A percentile compares a stretch with the other conserved stretches of the same genome.
Conservation (phyloP, 2,888 invertebrate genomes). For the Agriopis marginaria region DNA sequence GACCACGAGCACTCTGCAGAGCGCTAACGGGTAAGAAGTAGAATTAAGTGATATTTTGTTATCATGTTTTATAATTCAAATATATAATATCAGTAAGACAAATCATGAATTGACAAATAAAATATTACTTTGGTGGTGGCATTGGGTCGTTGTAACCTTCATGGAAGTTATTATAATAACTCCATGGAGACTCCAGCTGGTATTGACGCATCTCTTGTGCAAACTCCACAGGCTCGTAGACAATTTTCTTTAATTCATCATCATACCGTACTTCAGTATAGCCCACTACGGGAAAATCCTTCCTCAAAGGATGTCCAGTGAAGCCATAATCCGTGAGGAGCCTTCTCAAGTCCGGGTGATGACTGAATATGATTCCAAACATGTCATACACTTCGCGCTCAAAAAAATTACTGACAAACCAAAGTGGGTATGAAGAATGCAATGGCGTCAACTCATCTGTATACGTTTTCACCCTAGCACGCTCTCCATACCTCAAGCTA, state of each 20-base stretch:
- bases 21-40: too few species aligned
- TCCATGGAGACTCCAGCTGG: slow-evolving; percentile 74
- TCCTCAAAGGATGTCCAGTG: slow-evolving; percentile 75
- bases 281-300: slow-evolving; percentile 77
- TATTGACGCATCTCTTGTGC: slow-evolving; percentile 71
- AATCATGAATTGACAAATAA: neutral
- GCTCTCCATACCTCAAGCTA: slow-evolving; percentile 66
- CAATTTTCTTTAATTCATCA: slow-evolving; percentile 76
- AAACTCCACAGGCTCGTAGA: slow-evolving; percentile 77
- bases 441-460: slow-evolving; percentile 78
- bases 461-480: slow-evolving; percentile 71
- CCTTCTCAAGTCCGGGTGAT: slow-evolving; percentile 78
- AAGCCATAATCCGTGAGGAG: slow-evolving; percentile 80
- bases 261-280: slow-evolving; percentile 79
- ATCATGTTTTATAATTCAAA: slow-evolving; percentile 2
- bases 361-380: slow-evolving; percentile 74
- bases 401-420: slow-evolving; percentile 62
- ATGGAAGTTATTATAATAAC: slow-evolving; percentile 72
- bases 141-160: slow-evolving; percentile 62
- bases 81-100: slow-evolving; percentile 1
- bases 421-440: slow-evolving; percentile 65
- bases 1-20: too few species aligned
- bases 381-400: slow-evolving; percentile 79
- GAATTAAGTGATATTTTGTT: neutral
- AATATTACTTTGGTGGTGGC: slow-evolving; percentile 44